These are phyloP conservation scores for Drosophila hamatofila DNA, from an alignment of 2,888 invertebrate species.

Conservation along the genomic window DNA sequence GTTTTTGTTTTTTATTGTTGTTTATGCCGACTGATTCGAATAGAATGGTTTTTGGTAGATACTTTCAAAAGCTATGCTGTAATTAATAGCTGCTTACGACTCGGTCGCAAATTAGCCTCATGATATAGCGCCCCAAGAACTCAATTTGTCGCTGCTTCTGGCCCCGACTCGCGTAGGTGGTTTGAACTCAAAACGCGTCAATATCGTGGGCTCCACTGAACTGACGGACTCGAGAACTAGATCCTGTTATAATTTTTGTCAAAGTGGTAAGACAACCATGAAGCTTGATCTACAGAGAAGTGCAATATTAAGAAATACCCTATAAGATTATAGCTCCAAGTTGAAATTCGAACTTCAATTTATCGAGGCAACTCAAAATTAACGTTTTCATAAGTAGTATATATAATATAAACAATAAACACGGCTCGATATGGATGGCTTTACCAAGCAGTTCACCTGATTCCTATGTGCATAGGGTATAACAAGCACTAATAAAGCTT, in stretches of 20 bases:
- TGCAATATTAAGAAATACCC: background rate
- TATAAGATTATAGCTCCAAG: background rate
- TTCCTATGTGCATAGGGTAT: background rate
- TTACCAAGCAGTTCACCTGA: background rate
- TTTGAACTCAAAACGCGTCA: slow-evolving; percentile 27
- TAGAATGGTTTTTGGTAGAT: slow-evolving; percentile 51
- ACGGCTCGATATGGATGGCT: too few species aligned
- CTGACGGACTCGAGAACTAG: slow-evolving; percentile 23
- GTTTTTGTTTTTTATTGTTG: slow-evolving; percentile 29
- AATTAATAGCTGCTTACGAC: slow-evolving; percentile 71
- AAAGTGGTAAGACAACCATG: background rate
- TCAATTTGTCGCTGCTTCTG: slow-evolving; percentile 34
- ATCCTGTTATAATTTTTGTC: slow-evolving; percentile 57
- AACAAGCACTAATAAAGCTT: background rate
- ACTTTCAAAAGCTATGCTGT: slow-evolving; percentile 55
- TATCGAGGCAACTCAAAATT: too few species aligned
- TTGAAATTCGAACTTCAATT: too few species aligned
- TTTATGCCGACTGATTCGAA: slow-evolving; percentile 46
- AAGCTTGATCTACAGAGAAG: background rate
- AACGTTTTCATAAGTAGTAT: too few species aligned
- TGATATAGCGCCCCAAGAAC: slow-evolving; percentile 60
- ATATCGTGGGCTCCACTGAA: slow-evolving; percentile 35
- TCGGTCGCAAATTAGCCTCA: slow-evolving; percentile 64
- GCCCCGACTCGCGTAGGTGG: slow-evolving; percentile 49
- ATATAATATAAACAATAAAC: too few species aligned